Evolutionary conservation across 2,113 vertebrate genomes (phyloP).

Genomic region (Fulmarus glacialis): DNA sequence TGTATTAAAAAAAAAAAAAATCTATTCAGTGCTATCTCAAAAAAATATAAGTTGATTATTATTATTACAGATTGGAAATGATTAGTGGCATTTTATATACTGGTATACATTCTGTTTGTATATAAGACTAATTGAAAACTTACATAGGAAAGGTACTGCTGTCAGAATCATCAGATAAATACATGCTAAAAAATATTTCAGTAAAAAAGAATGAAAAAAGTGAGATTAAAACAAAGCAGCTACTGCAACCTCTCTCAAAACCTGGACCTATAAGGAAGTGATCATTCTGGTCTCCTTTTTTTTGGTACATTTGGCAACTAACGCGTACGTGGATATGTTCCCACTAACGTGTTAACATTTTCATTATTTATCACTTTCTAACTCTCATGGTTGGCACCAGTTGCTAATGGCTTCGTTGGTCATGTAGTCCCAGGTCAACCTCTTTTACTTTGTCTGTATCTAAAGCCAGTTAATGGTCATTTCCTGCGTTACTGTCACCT

Average conservation of each 20-base stretch:
- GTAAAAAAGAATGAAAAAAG: not conserved
- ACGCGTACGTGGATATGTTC: fast-evolving
- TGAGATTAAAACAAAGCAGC: not conserved
- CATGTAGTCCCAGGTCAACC: not conserved
- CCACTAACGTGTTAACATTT: not conserved
- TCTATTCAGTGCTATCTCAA: not conserved
- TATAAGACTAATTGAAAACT: not conserved
- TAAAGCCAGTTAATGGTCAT: not conserved
- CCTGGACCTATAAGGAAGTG: not conserved
- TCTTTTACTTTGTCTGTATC: not conserved
- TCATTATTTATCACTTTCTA: not conserved
- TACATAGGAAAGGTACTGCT: not conserved
- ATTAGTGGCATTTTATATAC: not conserved
- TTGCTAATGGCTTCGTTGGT: not conserved
- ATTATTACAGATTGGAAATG: not conserved
- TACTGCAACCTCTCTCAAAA: not conserved
- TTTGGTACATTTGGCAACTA: not conserved
- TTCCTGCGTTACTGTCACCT: not conserved
- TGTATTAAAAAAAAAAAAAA: not conserved
- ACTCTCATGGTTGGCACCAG: not conserved
- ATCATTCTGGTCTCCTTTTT: not conserved
- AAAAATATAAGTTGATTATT: not conserved
- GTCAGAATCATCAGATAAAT: not conserved
- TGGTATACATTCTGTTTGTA: not conserved
- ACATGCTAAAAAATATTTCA: not conserved